Percentiles rank a stretch among this genome's conserved stretches.
Evolutionary conservation across 2,797 vertebrate genomes (phyloP).

Genomic region (Sylvia borin): DNA sequence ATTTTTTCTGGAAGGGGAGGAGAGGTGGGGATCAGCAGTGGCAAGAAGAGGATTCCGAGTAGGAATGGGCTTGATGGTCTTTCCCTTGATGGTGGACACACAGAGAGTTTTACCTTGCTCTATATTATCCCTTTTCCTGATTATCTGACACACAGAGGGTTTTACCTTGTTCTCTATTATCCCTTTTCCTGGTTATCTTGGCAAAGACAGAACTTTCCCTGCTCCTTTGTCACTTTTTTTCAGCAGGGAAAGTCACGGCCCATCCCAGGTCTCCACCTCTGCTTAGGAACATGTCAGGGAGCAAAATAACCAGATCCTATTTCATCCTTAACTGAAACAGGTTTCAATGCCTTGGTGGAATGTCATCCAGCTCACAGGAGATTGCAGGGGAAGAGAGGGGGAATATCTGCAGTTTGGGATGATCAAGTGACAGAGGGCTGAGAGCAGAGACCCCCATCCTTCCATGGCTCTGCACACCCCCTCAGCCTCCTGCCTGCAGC

Average conservation of each 20-base stretch:
- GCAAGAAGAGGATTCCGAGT: not conserved
- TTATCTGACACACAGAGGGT: too few species aligned
- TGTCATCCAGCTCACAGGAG: not conserved
- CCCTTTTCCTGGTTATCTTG: not conserved
- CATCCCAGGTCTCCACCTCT: not conserved
- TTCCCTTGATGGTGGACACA: not conserved
- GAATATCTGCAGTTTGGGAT: not conserved
- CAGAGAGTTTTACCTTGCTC: not conserved
- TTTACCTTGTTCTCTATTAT: not conserved
- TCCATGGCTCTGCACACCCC: not conserved
- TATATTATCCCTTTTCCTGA: not conserved
- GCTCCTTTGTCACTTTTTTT: not conserved
- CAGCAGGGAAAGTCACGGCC: not conserved
- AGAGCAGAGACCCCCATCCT: not conserved
- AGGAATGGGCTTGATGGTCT: not conserved
- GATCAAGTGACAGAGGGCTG: not conserved
- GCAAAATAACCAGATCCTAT: not conserved
- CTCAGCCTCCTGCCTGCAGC: not conserved
- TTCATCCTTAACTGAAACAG: not conserved
- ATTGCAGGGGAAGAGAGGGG: not conserved
- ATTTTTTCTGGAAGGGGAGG: not conserved
- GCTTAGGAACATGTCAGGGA: not conserved
- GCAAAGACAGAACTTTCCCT: not conserved
- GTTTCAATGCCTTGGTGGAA: not conserved
- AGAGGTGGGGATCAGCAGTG: not conserved